Percentiles rank a stretch among this genome's conserved stretches.
These are phyloP conservation scores for Indri indri DNA, from an alignment of 2,113 vertebrate genomes.

Conservation along the genomic window DNA sequence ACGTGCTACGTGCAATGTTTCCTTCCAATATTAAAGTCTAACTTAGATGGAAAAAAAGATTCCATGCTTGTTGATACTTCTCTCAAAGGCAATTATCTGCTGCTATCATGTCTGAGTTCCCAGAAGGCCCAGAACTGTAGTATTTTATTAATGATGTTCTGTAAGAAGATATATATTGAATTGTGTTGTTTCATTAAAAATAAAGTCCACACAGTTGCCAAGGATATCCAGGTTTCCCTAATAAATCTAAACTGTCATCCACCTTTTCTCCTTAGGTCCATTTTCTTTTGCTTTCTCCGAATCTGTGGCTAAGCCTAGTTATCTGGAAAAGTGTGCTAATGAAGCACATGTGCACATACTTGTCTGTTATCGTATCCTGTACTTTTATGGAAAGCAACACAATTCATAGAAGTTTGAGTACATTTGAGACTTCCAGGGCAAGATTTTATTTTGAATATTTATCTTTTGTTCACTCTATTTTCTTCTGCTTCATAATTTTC, in stretches of 20 bases:
- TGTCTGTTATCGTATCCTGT: neutral
- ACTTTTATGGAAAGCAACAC: neutral
- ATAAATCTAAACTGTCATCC: neutral
- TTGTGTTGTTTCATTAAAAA: conserved; percentile 74
- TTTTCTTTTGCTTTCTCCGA: conserved; percentile 18
- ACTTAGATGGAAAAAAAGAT: conserved; percentile 51
- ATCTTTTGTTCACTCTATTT: conserved; percentile 51
- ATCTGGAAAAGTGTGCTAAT: conserved; percentile 18
- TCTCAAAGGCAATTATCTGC: conserved; percentile 77
- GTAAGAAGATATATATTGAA: conserved; percentile 69
- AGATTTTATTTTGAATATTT: conserved; percentile 42
- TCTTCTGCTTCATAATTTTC: conserved; percentile 43
- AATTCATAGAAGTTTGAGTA: conserved; percentile 4
- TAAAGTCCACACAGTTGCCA: conserved; percentile 56
- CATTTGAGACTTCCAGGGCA: neutral
- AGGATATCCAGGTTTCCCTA: conserved; percentile 1
- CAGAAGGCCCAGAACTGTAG: conserved; percentile 46
- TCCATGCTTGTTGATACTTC: conserved; percentile 53
- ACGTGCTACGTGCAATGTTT: neutral
- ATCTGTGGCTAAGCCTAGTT: neutral
- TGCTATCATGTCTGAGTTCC: conserved; percentile 70
- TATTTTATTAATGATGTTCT: conserved; percentile 79
- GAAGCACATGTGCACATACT: neutral
- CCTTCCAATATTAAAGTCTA: conserved; percentile 41
- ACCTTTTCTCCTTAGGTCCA: neutral